These are phyloP conservation scores for Drosophila tsacasi DNA, from an alignment of 1,140 invertebrate genomes.

Conservation along the genomic window DNA sequence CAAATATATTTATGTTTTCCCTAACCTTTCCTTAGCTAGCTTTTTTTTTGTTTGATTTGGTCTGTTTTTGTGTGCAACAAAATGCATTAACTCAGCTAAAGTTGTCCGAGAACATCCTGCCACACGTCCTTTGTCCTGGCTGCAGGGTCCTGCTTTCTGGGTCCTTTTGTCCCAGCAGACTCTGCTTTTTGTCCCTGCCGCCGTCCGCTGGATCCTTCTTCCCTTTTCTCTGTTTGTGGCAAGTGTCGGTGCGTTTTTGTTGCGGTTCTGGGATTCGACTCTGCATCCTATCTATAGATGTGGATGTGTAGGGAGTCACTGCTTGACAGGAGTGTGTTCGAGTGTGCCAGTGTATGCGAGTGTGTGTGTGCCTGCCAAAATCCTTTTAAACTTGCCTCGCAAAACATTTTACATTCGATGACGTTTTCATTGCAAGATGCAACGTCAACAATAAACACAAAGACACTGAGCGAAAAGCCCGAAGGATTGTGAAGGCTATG, in stretches of 20 bases:
- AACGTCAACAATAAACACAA: conserved; percentile 78
- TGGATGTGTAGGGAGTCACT: conserved; percentile 6
- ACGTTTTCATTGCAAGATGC: conserved; percentile 81
- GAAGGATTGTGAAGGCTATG: neutral
- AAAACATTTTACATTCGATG: conserved; percentile 80
- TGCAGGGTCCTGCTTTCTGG: neutral
- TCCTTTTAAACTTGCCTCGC: conserved; percentile 68
- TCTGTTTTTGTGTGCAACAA: conserved; percentile 51
- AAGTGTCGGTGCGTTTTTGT: conserved; percentile 59
- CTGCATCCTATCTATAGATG: neutral
- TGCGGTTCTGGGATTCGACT: conserved; percentile 27
- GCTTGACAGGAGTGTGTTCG: conserved; percentile 8
- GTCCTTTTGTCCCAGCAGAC: conserved; percentile 29
- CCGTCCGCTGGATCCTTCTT: neutral
- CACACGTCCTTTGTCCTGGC: conserved; percentile 27
- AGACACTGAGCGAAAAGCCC: conserved; percentile 8
- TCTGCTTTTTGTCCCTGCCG: conserved; percentile 27
- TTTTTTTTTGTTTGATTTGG: neutral
- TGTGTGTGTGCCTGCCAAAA: conserved; percentile 44
- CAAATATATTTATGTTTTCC: conserved; percentile 38
- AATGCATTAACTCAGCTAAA: conserved; percentile 77
- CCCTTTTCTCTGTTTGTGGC: conserved; percentile 32
- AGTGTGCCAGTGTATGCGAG: conserved; percentile 1
- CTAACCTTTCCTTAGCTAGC: neutral
- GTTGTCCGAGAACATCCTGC: conserved; percentile 59